Base-by-base conservation (phyloP, 1,140 invertebrate genomes). In the Cherax destructor region DNA sequence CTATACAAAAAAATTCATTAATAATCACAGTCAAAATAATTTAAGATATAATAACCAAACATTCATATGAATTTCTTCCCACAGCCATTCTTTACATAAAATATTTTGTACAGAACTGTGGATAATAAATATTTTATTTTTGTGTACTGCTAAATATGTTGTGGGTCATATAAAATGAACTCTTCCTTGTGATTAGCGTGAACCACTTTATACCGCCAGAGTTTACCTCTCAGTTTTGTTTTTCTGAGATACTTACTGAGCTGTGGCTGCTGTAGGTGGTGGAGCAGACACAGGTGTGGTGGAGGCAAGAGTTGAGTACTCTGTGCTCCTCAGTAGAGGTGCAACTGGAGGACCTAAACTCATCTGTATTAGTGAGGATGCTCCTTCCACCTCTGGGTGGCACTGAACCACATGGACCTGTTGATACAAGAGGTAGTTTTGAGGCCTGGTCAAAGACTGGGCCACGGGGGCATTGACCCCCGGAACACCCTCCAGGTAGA, bases 371-470 rank as follows among this genome's bases (percentile, higher is more conserved):
- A 92, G 86, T 24, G 92, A 92, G n/a, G 92, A 91, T 3, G 92
- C 92, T n/a, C 92, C 92, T 80, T 92, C 92, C 47, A 92, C 86
- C 41, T 92, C 92, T 59, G 92, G 92, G 81, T 92, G 92, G 74
- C 90, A 91, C 80, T 92, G 89, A 6, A 92, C 81, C 10, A 91
- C 69, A 56, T 92, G 92, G 1, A 92, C 92, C 92, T 92, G 89
- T 61, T 11, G 16, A 56, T 18, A 78, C 18, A 52, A 77, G 41
- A 24, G 78, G 6, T 56, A 56, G 52, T 5, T 56, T 41, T 41
- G 30, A 41, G 30, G 30, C 2, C 30, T 41, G 30, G 30, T 41
- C 30, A 41, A 41, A 2, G 30, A 41, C 30, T 41, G 30, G 30
- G 2, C 30, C 2, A 2, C 30, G 2, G 2, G 2, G 30, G 30